Percentiles rank a stretch among this genome's conserved stretches.
These are phyloP conservation scores for Peromyscus nudipes DNA, from an alignment of 2,797 vertebrate genomes.

Conservation along the genomic window DNA sequence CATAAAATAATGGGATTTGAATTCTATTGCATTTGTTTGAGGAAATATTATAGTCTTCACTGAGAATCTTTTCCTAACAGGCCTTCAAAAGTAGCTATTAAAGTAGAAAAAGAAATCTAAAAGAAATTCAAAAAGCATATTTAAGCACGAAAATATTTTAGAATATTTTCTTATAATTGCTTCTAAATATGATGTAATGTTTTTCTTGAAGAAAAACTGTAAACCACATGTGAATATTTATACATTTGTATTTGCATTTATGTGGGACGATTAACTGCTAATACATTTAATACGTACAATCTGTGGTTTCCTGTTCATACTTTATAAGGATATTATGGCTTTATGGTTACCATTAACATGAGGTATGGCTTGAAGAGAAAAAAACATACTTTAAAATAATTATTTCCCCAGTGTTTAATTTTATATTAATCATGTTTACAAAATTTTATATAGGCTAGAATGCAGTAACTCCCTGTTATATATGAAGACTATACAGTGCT, in stretches of 20 bases:
- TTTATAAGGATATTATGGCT: constrained; percentile 72
- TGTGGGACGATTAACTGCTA: constrained; percentile 63
- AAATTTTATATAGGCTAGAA: constrained; percentile 50
- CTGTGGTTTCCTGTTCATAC: constrained; percentile 70
- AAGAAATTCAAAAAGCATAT: background rate
- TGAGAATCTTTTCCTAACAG: constrained; percentile 28
- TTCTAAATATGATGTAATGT: constrained; percentile 57
- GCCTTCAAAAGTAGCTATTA: constrained; percentile 35
- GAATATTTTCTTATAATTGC: constrained; percentile 36
- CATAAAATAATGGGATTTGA: background rate
- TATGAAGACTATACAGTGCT: background rate
- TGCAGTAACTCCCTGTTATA: constrained; percentile 38
- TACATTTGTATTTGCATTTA: constrained; percentile 70
- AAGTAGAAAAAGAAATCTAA: background rate
- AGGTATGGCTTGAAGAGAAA: constrained; percentile 62
- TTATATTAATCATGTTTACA: constrained; percentile 74
- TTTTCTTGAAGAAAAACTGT: constrained; percentile 66
- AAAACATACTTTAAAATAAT: constrained; percentile 72
- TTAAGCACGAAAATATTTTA: constrained; percentile 46
- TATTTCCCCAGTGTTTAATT: constrained; percentile 71
- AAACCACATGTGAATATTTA: constrained; percentile 61
- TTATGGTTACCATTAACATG: constrained; percentile 73
- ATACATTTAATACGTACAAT: constrained; percentile 67
- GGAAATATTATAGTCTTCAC: background rate
- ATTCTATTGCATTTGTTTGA: background rate